Conservation (phyloP, 1,140 invertebrate species). For the Drosophila parvula region DNA sequence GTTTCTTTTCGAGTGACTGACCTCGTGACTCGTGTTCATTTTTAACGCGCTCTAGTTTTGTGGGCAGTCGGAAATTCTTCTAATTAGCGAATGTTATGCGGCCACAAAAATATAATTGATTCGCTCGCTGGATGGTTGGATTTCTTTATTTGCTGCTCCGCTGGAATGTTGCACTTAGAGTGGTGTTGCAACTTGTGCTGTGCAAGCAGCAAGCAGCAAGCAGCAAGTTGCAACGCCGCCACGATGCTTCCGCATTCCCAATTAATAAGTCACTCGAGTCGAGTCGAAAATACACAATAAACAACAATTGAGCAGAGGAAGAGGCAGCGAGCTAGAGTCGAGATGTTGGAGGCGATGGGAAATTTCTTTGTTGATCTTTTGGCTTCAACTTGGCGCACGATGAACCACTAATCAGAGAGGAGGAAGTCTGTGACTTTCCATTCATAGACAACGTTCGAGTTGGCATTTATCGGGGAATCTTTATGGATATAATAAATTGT, state of each 20-base stretch:
- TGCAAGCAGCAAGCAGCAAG: conserved; percentile 39
- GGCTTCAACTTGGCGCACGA: conserved; percentile 9
- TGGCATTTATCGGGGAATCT: not conserved
- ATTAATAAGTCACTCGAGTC: conserved; percentile 62
- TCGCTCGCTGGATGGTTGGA: conserved; percentile 35
- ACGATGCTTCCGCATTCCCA: conserved; percentile 62
- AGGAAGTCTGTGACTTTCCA: conserved; percentile 14
- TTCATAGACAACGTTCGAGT: not conserved
- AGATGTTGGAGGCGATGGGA: conserved; percentile 10
- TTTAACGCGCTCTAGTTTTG: conserved; percentile 24
- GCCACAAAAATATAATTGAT: conserved; percentile 45
- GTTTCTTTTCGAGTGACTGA: conserved; percentile 15
- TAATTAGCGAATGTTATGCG: conserved; percentile 20
- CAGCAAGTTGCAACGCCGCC: conserved; percentile 17
- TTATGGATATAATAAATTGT: not conserved
- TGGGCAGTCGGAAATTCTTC: not conserved
- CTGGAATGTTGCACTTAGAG: conserved; percentile 60
- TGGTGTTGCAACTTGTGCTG: conserved; percentile 48
- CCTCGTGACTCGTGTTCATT: conserved; percentile 48
- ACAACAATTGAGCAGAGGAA: conserved; percentile 26
- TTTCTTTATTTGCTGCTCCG: conserved; percentile 15
- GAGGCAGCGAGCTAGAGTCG: conserved; percentile 1
- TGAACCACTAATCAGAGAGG: not conserved
- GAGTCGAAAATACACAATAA: conserved; percentile 40
- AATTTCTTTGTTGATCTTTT: conserved; percentile 37